phyloP scores from a whole-genome alignment of 2,113 vertebrate genomes.

The Amblyornis subalaris region DNA sequence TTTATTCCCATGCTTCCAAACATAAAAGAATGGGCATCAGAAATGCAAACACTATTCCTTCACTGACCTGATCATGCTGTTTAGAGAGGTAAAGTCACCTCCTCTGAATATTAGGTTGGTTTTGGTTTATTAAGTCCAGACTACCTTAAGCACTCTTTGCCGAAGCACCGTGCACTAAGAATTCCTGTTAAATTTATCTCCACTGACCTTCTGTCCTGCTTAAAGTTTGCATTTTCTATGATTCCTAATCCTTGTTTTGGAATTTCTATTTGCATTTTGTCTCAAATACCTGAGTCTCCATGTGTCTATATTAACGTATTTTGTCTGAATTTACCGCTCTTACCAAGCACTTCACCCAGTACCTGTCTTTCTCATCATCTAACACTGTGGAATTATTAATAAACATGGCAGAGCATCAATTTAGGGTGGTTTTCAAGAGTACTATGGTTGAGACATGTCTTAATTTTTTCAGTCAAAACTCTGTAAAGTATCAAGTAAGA shows the following conservation, averaged over 20 bases:
- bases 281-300: not conserved
- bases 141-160: not conserved
- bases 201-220: not conserved
- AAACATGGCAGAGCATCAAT: not conserved
- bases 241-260: not conserved
- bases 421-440: not conserved
- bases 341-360: not conserved
- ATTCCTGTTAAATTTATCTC: not conserved
- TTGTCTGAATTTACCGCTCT: not conserved
- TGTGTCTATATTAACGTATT: not conserved
- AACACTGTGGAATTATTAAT: not conserved
- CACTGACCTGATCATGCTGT: rapidly evolving
- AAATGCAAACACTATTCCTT: not conserved
- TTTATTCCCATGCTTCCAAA: not conserved
- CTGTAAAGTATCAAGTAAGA: not conserved
- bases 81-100: not conserved
- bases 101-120: not conserved
- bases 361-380: not conserved
- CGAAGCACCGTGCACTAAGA: not conserved
- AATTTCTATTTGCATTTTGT: not conserved
- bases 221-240: not conserved
- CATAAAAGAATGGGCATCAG: not conserved
- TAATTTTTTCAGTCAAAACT: not conserved
- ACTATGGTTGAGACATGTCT: not conserved
- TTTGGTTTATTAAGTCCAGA: not conserved